Base-by-base conservation (phyloP, 2,888 invertebrate genomes). In the Tachina fera region DNA sequence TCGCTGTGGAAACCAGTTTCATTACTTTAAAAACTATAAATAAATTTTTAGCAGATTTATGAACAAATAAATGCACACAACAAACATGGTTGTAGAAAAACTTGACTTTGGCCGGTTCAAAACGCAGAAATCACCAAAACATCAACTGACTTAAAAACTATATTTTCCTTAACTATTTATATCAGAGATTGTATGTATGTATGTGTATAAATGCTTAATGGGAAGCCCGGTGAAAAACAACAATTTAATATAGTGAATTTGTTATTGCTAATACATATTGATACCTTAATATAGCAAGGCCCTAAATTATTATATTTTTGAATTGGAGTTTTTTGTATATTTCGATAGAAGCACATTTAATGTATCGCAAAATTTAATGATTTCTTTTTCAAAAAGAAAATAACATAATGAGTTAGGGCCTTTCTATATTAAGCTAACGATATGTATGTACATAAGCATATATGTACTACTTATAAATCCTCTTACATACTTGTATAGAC, bases 401-500 rank as follows among this genome's bases (percentile, higher is more conserved):
- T 6, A 31, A 31, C n/a, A n/a, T 31, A 1, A 31, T 31, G 6
- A 31, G 31, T 31, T 31, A 6, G 31, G 6, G 31, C 0, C 31
- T 31, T 31, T 31, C 31, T 6, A 31, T 31, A 31, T 31, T 31
- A 31, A 31, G 31, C 0, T 5, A 31, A 31, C 9, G 49, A 31
- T 9, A 31, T 14, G 51, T n/a, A 39, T 13, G 5, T 14, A 9
- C 13, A 14, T 58, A 31, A 31, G 43, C 16, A 39, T 19, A 47
- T 67, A 39, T n/a, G 14, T 53, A n/a, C 49, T 9, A 19, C 45
- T 60, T 51, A 56, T 67, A 31, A 31, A 31, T 31, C 31, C 31
- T 31, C 31, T 70, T 84, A 91, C 92, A 90, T 89, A 92, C 92
- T 92, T 88, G 92, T 91, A 87, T 92, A 90, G 81, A 92, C 90